A percentile compares a stretch with the other conserved stretches of the same genome.
phyloP scores from a whole-genome alignment of 2,888 invertebrate genomes.

The Meta bourneti region DNA sequence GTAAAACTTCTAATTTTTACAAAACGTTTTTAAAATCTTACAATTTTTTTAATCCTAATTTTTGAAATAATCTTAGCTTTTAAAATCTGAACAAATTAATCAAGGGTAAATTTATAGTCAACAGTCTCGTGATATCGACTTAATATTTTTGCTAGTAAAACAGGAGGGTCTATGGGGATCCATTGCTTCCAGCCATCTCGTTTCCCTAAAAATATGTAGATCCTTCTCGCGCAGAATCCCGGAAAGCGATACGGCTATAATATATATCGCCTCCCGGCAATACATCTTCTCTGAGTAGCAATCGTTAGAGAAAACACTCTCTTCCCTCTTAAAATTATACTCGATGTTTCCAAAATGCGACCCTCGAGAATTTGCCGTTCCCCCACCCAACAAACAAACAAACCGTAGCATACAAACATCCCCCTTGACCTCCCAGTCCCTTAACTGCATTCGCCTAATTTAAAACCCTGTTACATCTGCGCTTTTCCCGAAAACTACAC shows the following conservation, averaged over 20 bases:
- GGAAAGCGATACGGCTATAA: neutral
- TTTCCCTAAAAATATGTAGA: neutral
- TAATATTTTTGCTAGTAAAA: no score
- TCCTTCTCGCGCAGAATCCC: neutral
- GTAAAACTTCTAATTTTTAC: no score
- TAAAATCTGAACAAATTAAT: no score
- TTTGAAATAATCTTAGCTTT: no score
- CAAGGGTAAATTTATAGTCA: no score
- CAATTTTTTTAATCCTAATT: no score
- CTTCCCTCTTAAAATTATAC: neutral
- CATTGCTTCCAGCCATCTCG: neutral
- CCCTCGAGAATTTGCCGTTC: neutral
- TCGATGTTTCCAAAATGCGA: neutral
- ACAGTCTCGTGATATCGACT: no score
- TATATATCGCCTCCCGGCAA: neutral
- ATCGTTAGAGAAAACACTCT: neutral
- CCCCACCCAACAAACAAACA: no score
- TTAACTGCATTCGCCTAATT: conserved; percentile 74
- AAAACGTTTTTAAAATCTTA: no score
- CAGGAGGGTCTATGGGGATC: no score
- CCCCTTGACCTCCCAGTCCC: conserved; percentile 26
- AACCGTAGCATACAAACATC: neutral
- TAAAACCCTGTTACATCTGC: conserved; percentile 71
- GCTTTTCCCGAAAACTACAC: neutral
- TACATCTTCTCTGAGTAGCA: neutral